Evolutionary conservation across 2,113 vertebrate genomes (phyloP).

Genomic region (Cryptotis parvus): DNA sequence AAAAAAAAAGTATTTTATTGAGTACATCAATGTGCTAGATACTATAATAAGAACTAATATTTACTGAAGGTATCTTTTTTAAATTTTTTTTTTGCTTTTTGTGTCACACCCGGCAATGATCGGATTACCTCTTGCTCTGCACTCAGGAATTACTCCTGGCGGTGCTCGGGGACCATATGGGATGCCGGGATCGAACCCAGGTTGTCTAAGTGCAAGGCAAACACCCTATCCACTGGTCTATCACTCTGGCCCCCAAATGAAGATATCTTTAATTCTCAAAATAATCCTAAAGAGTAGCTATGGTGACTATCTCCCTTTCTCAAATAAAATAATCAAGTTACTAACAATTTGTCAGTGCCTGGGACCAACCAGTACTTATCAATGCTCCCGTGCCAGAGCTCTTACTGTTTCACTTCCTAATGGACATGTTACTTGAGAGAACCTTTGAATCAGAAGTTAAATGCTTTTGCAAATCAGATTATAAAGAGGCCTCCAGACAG

Average conservation of each 20-base stretch:
- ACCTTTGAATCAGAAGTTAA: constrained; percentile 29
- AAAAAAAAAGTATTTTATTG: constrained; percentile 17
- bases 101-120: no score
- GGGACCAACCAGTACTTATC: neutral
- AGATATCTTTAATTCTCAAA: neutral
- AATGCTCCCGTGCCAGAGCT: neutral
- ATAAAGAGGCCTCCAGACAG: neutral
- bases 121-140: no score
- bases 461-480: constrained; percentile 21
- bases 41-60: neutral
- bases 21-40: neutral
- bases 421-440: constrained; percentile 4
- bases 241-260: no score
- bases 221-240: no score
- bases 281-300: neutral
- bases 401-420: neutral
- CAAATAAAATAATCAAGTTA: neutral
- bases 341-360: constrained; percentile 21
- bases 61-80: neutral
- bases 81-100: no score
- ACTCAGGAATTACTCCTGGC: no score
- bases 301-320: neutral
- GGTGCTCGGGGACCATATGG: no score
- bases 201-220: no score
- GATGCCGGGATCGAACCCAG: no score